Base-by-base conservation (phyloP, 30 jellyfish, hydroid and myxozoan genomes). In the Phacellophora camtschatica region DNA sequence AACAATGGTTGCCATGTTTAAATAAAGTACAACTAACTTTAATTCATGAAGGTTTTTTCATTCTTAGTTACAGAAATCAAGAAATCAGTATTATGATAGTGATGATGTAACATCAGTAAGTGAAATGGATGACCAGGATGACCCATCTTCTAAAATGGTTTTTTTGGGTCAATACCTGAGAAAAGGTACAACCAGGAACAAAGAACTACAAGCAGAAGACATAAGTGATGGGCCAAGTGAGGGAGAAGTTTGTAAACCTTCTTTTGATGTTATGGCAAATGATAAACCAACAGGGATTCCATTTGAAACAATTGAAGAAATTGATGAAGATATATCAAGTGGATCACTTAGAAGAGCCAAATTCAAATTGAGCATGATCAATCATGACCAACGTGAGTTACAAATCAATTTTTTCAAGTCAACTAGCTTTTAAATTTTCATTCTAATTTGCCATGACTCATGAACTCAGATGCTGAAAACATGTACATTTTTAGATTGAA, bases 51-150 rank as follows among this genome's bases (percentile, higher is more conserved):
- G n/a, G n/a, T n/a, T n/a, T 57, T 22, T 29, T 15, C 15, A 20
- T 57, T 29, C 19, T 54, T n/a, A 55, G 69, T 9, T 57, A n/a
- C 88, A 78, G 75, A 30, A 9, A 6, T 23, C 29, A 30, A 31
- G 31, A 41, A 74, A 37, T 10, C 50, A 30, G 8, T 31, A 31
- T 12, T 69, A 80, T 20, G 91, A 80, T 58, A 80, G 91, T 80
- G 91, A 80, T 62, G 91, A 80, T 57, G 23, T 80, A 29, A 80
- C 91, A 32, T 62, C 82, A 3, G 91, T 80, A 1, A 64, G 83
- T 66, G 91, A 80, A 53, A 71, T 59, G 62, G 91, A 78, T 22
- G 90, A 80, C 15, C n/a, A n/a, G n/a, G n/a, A n/a, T n/a, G 91
- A 80, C 24, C 28, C 59, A 35, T 34, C 71, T 4, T 65, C 91